Conservation (phyloP, 2,797 vertebrate species). For the Aldrovandia affinis region DNA sequence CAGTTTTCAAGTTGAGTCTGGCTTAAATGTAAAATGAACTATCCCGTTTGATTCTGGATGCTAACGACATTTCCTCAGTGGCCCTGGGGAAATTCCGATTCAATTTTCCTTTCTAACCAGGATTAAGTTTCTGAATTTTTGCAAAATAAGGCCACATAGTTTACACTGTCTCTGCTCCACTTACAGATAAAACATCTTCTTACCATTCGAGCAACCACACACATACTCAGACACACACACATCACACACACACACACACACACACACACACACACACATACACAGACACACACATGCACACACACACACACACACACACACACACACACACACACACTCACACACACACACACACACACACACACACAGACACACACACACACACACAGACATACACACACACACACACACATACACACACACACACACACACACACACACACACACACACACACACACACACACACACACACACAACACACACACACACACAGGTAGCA, state of each 20-base stretch:
- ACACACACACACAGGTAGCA: not conserved
- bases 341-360: not conserved
- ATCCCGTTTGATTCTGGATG: not conserved
- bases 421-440: not conserved
- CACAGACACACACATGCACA: not conserved
- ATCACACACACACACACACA: not conserved
- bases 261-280: not conserved
- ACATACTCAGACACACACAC: conserved; percentile 6
- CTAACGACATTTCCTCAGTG: not conserved
- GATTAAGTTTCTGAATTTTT: not conserved
- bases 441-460: not conserved
- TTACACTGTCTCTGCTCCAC: not conserved
- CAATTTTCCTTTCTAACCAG: not conserved
- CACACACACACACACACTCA: not conserved
- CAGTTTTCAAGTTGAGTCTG: not conserved
- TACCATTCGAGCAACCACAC: not conserved
- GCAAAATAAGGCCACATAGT: not conserved
- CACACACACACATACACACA: conserved; percentile 15
- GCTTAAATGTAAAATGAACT: conserved; percentile 1
- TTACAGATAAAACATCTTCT: conserved; percentile 2
- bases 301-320: not conserved
- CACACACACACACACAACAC: not conserved
- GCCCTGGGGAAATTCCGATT: not conserved
- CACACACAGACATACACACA: not conserved
- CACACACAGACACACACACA: conserved; percentile 14